phyloP scores from a whole-genome alignment of 2,113 vertebrate genomes.

The Leucoraja erinaceus region DNA sequence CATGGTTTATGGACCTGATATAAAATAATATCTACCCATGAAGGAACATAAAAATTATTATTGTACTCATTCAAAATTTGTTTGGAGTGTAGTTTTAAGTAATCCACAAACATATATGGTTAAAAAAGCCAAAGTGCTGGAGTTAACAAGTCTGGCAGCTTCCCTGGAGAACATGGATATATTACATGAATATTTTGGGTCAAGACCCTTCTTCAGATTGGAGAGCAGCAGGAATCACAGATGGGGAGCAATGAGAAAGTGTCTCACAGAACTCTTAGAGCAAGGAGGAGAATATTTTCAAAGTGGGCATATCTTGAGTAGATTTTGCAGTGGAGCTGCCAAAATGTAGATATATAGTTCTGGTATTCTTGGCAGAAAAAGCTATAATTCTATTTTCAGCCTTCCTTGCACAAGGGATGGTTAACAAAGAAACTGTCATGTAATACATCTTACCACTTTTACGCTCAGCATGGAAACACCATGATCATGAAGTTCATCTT shows the following conservation, averaged over 20 bases:
- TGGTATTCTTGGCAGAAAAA: background rate
- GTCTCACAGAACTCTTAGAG: no score
- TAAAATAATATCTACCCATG: background rate
- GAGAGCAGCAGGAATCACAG: no score
- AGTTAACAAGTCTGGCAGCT: no score
- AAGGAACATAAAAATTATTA: background rate
- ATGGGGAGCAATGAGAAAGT: no score
- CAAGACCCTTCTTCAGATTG: no score
- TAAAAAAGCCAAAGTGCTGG: no score
- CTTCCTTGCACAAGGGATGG: background rate
- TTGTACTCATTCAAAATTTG: background rate
- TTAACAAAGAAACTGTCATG: background rate
- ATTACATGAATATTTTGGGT: no score
- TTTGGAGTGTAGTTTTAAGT: background rate
- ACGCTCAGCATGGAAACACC: constrained; percentile 89
- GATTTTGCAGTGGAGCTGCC: no score
- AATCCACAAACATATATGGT: background rate
- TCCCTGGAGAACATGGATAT: no score
- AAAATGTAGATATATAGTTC: background rate
- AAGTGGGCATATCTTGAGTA: no score
- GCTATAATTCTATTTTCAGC: background rate
- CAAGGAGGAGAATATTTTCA: no score
- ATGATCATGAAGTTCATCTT: constrained; percentile 95
- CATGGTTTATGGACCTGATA: background rate
- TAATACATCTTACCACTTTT: constrained; percentile 76